A percentile compares a stretch with the other conserved stretches of the same genome.
phyloP scores from a whole-genome alignment of 2,797 vertebrate species.

The Huso huso region DNA sequence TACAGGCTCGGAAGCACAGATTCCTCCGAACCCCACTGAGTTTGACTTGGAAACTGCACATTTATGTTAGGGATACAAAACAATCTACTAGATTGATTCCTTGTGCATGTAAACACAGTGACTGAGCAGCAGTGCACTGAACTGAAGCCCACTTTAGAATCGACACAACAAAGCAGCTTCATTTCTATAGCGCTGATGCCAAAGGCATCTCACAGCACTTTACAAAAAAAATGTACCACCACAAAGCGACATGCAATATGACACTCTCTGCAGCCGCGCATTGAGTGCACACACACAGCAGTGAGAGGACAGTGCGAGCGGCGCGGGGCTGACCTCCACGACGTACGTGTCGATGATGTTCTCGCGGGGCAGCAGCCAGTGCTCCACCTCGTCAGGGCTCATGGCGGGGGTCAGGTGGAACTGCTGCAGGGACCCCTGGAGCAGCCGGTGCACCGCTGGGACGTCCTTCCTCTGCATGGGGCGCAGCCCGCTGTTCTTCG shows the following conservation, averaged over 20 bases:
- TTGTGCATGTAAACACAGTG: no score
- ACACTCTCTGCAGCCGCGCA: not conserved
- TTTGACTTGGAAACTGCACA: no score
- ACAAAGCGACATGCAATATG: not conserved
- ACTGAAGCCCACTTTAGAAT: no score
- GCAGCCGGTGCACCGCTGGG: conserved; percentile 73
- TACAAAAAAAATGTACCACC: not conserved
- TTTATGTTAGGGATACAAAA: no score
- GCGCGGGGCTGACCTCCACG: conserved; percentile 71
- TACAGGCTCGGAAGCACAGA: no score
- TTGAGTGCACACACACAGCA: not conserved
- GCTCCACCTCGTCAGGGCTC: conserved; percentile 83
- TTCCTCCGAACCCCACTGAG: no score
- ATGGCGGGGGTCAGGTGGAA: conserved; percentile 85
- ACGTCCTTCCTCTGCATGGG: conserved; percentile 85
- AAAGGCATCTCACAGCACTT: not conserved
- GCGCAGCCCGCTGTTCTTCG: conserved; percentile 77
- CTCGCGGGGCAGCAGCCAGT: conserved; percentile 91
- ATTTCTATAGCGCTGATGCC: conserved; percentile 5
- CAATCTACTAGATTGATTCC: no score
- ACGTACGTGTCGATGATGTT: conserved; percentile 94
- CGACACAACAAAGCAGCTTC: not conserved
- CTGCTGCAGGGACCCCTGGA: conserved; percentile 79
- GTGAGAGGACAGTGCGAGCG: not conserved
- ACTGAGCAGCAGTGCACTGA: no score